Evolutionary conservation across 2,888 invertebrate genomes (phyloP), one percentile per base, ranked within the genome.

Genomic region (Aplocera efformata): DNA sequence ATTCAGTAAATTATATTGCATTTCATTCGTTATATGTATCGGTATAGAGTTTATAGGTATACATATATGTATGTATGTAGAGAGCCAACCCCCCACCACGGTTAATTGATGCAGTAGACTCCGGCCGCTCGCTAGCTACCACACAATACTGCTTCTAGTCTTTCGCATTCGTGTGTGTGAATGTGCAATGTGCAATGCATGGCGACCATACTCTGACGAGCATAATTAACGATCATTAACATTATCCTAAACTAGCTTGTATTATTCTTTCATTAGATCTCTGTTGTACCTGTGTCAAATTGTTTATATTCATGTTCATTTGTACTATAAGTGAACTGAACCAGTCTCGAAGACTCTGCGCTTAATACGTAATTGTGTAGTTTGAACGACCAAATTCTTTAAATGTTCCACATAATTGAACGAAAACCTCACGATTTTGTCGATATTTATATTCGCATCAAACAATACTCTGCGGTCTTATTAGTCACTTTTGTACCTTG

Each of bases 231-330:
- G 69, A 76, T 79, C 79, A 83, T 84, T 45, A n/a, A n/a, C n/a
- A 84, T 86, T 85, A 85, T 86, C 79, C 72, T 80, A 42, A 73
- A 73, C 73, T 86, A 86, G 86, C 84, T 80, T 78, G 72, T 84
- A 86, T 86, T 86, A 88, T 84, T 83, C 73, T 85, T 85, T 84
- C 81, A 83, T 82, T 86, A 86, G 88, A 88, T 88, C 88, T 86
- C 86, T 86, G 81, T 85, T 82, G 88, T 88, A 88, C 88, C 88
- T 86, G 86, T 79, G 79, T 83, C 70, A 79, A 82, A 80, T 83
- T 78, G 77, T 79, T 77, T 82, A 67, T 82, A 76, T 70, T 79
- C 77, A 42, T 10, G 76, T 82, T 79, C 78, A 74, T 74, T 69
- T 72, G 76, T 80, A 79, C 78, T 77, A 54, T 82, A 79, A 77